phyloP scores from a whole-genome alignment of 2,797 vertebrate genomes.

The Podargus strigoides region DNA sequence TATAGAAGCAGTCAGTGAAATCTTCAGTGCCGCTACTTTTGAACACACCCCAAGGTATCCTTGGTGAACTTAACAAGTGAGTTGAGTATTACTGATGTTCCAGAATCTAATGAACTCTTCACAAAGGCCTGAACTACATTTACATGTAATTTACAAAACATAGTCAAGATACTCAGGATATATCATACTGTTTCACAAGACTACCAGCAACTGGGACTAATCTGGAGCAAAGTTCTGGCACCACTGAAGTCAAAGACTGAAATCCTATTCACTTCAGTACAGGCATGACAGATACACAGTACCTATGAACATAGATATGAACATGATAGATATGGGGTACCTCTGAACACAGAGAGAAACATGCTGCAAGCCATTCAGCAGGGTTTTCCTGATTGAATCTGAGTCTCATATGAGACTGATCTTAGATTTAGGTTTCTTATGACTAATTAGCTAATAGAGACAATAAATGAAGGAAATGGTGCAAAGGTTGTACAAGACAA shows the following conservation, averaged over 20 bases:
- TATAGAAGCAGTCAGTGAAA: background rate
- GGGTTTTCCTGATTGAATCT: background rate
- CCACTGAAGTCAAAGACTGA: background rate
- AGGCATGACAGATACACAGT: too few species aligned
- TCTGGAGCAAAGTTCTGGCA: background rate
- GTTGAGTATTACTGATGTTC: accelerated
- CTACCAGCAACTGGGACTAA: too few species aligned
- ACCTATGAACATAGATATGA: too few species aligned
- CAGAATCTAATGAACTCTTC: background rate
- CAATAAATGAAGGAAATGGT: background rate
- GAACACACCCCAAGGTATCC: accelerated
- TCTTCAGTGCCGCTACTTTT: background rate
- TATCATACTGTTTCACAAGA: background rate
- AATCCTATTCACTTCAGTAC: background rate
- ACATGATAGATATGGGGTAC: too few species aligned
- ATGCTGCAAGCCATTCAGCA: background rate
- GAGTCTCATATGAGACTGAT: background rate
- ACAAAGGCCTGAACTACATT: background rate
- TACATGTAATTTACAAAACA: background rate
- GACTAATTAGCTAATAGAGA: background rate
- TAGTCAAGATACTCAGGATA: background rate
- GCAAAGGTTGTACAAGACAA: background rate
- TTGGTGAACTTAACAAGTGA: background rate
- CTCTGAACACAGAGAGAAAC: background rate
- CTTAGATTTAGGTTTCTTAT: background rate